Percentiles rank a stretch among this genome's conserved stretches.
Conservation (phyloP, 2,888 invertebrate species). For the Lasiommata megera region DNA sequence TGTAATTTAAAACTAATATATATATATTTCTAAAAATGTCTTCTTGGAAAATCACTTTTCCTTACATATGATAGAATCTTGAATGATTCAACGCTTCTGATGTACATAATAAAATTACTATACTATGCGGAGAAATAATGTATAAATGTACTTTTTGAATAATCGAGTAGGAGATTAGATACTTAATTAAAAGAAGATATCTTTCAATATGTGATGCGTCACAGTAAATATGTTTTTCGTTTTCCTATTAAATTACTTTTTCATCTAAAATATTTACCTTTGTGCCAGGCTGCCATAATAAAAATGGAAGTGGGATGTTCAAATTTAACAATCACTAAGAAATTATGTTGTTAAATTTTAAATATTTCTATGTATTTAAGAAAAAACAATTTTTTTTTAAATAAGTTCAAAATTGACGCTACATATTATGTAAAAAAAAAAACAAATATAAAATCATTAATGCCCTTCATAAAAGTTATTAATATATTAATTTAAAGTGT, state of each 20-base stretch:
- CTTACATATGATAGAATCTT: background rate
- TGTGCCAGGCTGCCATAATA: conserved; percentile 21
- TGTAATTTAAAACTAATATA: background rate
- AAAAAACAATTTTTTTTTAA: background rate
- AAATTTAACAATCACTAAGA: background rate
- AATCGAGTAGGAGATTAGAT: conserved; percentile 11
- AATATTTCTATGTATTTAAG: background rate
- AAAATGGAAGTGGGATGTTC: background rate
- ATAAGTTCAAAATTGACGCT: conserved; percentile 10
- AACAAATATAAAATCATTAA: background rate
- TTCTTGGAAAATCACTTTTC: background rate
- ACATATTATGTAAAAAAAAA: conserved; percentile 13
- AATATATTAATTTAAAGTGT: background rate
- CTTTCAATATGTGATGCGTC: conserved; percentile 20
- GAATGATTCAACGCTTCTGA: conserved; percentile 14
- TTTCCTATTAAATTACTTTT: background rate
- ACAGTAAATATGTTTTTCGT: background rate
- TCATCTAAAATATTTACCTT: background rate
- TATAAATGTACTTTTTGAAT: conserved; percentile 20
- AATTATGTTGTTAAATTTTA: background rate
- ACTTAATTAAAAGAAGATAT: conserved; percentile 38
- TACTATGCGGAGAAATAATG: conserved; percentile 20
- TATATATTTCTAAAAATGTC: background rate
- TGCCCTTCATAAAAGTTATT: conserved; percentile 8
- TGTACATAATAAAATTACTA: conserved; percentile 26